Evolutionary conservation across 1,140 invertebrate genomes (phyloP), one percentile per base, ranked within the genome.

Genomic region (Ceratina japonica): DNA sequence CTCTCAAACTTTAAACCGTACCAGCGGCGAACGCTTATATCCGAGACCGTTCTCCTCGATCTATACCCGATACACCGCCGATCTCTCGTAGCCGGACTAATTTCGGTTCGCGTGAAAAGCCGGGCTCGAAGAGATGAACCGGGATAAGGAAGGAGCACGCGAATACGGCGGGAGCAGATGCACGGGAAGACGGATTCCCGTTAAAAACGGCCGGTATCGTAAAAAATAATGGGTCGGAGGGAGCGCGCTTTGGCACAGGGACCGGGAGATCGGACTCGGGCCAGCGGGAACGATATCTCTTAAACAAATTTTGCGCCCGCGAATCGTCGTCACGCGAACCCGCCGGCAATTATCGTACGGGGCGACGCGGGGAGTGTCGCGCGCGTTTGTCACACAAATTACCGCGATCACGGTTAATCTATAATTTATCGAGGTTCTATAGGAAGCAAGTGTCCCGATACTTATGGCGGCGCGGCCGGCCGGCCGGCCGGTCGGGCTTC

Each of bases 171-270:
- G 59, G 37, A 70, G 65, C 51, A 72, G 69, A 72, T 72, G 59
- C 59, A 24, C 59, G 59, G 3, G 24, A 52, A 63, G 62, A 74
- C 44, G 61, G 22, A 74, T 74, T 65, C 70, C 62, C 44, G 62
- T 74, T 74, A 65, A 65, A 79, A 74, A 73, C 52, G 27, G 22
- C 22, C n/a, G 71, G 74, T 79, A 79, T 52, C 61, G 70, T 66
- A 10, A 37, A 24, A 79, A 79, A 79, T 74, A 74, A 79, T 73
- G 71, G 70, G 51, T 18, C 37, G 62, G 62, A 52, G 61, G 54
- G 22, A 31, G 52, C 20, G 62, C n/a, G 15, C 65, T 79, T 74
- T 79, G 70, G 71, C 71, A 79, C 22, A 22, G 44, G 16, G 56
- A 24, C 24, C 37, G 3, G 15, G 51, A 18, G 74, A 79, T 8